Conservation (phyloP, 2,888 invertebrate genomes). For the Mesochorus sp. region DNA sequence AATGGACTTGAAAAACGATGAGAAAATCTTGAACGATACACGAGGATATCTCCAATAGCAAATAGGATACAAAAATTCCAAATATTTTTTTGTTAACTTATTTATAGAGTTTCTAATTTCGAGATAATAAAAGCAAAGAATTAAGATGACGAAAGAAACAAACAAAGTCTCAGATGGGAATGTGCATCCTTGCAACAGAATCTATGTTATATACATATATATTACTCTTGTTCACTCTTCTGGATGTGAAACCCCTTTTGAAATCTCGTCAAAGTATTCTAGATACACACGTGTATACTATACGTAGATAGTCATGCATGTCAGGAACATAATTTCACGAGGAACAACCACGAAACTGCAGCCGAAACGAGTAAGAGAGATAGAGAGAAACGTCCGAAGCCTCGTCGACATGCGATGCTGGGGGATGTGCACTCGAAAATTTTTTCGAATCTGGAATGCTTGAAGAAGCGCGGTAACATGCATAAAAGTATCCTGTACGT, state of each 20-base stretch:
- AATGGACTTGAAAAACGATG: too few species aligned
- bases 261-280: conserved; percentile 33
- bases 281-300: background rate
- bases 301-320: conserved; percentile 2
- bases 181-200: conserved; percentile 24
- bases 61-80: too few species aligned
- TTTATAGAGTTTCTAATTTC: conserved; percentile 13
- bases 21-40: too few species aligned
- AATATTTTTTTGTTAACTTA: too few species aligned
- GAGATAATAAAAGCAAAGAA: background rate
- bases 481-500: conserved; percentile 66
- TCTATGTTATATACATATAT: conserved; percentile 1
- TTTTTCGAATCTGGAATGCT: conserved; percentile 50
- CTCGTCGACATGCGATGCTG: conserved; percentile 60
- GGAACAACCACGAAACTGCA: conserved; percentile 2
- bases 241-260: conserved; percentile 4
- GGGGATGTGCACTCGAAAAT: conserved; percentile 61
- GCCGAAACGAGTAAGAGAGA: background rate
- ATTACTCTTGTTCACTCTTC: background rate
- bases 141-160: background rate
- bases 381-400: conserved; percentile 33
- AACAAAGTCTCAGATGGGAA: conserved; percentile 27
- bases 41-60: too few species aligned
- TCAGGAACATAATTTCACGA: conserved; percentile 24
- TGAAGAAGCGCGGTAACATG: conserved; percentile 45